Base-by-base conservation (phyloP, 2,888 invertebrate genomes). In the Cantharis lateralis region DNA sequence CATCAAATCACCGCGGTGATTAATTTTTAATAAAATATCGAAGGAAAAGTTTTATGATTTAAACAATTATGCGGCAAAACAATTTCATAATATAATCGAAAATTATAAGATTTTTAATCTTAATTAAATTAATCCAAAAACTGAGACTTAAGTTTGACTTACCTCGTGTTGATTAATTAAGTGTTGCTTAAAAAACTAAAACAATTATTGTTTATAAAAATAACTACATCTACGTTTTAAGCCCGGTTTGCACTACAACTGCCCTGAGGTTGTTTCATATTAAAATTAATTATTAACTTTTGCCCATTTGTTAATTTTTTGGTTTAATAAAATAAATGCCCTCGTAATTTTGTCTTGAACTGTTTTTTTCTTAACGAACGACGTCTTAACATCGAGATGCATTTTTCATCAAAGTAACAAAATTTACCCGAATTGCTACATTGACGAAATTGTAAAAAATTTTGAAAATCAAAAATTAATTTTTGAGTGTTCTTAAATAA, bases 231-330 rank as follows among this genome's bases (percentile, higher is more conserved):
- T 66, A 74, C 76, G 79, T 75, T 75, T 62, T 82, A 81, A 83
- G 87, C 87, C 87, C 87, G 87, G 86, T 87, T 66, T 87, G 86
- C 87, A 88, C 87, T 82, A 82, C 77, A 80, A 78, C 82, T 84
- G 87, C 88, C 88, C 88, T 88, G 87, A 87, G 88, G 82, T 86
- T 84, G 85, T 87, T 87, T 82, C 86, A 84, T 66, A 20, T 70
- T 18, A 70, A 63, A n/a, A 4, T 24, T 61, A 26, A 66, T 68
- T 72, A 73, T 78, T 73, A 78, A 72, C 68, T 72, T 68, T 72
- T 78, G 78, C 78, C 78, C 78, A 64, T 70, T 63, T 64, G 62
- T 48, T 72, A 72, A 68, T 72, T 75, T n/a, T 71, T 68, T 71
- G 20, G 68, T 69, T 68, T 66, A 63, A 71, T 71, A 68, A 13